Evolutionary conservation across 2,888 invertebrate species (phyloP).

Genomic region (Disparrhopalites patrizii): DNA sequence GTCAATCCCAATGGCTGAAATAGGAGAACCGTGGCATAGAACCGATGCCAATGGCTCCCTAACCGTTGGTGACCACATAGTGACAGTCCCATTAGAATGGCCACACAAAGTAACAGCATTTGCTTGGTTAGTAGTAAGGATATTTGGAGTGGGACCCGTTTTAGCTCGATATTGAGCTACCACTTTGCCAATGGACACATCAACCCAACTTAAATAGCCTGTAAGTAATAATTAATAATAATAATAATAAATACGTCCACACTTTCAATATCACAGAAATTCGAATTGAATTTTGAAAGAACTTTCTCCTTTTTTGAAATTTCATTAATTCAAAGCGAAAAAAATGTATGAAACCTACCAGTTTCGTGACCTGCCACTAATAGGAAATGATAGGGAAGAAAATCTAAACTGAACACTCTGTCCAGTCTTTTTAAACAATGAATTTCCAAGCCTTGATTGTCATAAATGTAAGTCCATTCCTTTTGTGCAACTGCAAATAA

Average conservation of each 20-base stretch:
- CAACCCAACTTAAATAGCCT: conserved; percentile 86
- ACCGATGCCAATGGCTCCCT: conserved; percentile 84
- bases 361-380: conserved; percentile 62
- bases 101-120: conserved; percentile 92
- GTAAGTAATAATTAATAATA: conserved; percentile 48
- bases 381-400: conserved; percentile 95
- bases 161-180: conserved; percentile 72
- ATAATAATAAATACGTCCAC: no score
- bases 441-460: conserved; percentile 92
- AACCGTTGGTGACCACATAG: conserved; percentile 90
- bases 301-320: no score
- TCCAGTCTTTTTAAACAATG: conserved; percentile 88
- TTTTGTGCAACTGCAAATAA: conserved; percentile 98
- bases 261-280: neutral
- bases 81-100: conserved; percentile 76
- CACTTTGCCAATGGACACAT: conserved; percentile 88
- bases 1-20: conserved; percentile 79
- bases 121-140: conserved; percentile 89
- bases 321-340: no score
- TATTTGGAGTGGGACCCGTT: conserved; percentile 73
- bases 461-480: conserved; percentile 93
- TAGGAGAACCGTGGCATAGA: conserved; percentile 78
- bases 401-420: conserved; percentile 77
- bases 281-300: no score
- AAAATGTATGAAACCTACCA: conserved; percentile 35